These are phyloP conservation scores for Julus scanicus DNA, from an alignment of 2,888 invertebrate species.

Conservation along the genomic window DNA sequence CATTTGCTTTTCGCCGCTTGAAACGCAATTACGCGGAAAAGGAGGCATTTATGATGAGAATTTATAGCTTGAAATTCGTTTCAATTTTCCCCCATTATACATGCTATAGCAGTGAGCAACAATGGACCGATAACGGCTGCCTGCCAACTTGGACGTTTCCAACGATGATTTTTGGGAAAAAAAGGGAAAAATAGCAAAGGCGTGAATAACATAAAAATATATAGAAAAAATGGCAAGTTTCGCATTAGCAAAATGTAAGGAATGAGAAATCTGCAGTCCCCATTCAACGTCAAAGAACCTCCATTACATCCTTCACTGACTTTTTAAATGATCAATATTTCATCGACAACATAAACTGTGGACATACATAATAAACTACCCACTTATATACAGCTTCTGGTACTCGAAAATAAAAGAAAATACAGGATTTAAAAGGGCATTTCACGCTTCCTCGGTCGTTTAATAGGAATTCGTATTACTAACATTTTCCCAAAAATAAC, in stretches of 20 bases:
- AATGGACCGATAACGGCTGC: not conserved
- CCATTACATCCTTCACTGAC: not conserved
- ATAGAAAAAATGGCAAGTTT: not conserved
- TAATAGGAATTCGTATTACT: not conserved
- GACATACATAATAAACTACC: not conserved
- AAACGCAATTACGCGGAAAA: not conserved
- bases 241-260: not conserved
- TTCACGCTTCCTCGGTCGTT: not conserved
- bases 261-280: not conserved
- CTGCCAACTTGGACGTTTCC: not conserved
- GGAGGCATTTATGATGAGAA: constrained; percentile 1
- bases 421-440: not conserved
- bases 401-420: no score
- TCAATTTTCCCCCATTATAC: not conserved
- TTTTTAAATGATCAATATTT: not conserved
- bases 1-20: not conserved
- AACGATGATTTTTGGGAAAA: not conserved
- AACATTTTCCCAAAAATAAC: not conserved
- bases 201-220: not conserved
- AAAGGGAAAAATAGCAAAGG: not conserved
- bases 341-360: not conserved
- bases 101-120: not conserved
- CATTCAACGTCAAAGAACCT: not conserved
- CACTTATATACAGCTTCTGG: not conserved
- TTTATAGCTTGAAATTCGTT: not conserved